Percentiles rank a stretch among this genome's conserved stretches.
Conservation (phyloP, 2,113 vertebrate genomes). For the Vireo altiloquus region DNA sequence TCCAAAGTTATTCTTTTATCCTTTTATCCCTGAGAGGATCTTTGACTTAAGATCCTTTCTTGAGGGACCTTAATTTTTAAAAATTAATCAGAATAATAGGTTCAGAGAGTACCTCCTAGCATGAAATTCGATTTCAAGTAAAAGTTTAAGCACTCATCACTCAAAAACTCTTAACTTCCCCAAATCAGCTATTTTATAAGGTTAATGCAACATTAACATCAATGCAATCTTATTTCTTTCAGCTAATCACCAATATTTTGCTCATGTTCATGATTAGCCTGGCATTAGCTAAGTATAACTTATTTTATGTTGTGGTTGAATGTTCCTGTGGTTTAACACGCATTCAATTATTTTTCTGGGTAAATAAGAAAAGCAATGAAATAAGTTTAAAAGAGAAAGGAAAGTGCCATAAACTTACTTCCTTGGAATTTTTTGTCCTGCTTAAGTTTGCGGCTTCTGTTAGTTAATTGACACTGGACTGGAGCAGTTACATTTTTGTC, state of each 20-base stretch:
- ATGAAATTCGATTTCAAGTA: constrained; percentile 30
- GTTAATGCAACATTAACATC: constrained; percentile 49
- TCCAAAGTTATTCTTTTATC: not conserved
- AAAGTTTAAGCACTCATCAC: constrained; percentile 2
- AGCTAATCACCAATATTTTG: constrained; percentile 37
- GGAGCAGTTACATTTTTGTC: not conserved
- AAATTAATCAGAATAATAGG: not conserved
- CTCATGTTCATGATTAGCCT: not conserved
- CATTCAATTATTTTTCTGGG: not conserved
- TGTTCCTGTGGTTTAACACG: not conserved
- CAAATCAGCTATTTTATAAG: constrained; percentile 55
- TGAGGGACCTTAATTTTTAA: not conserved
- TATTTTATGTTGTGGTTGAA: not conserved
- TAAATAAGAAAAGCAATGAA: not conserved
- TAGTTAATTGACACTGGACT: not conserved
- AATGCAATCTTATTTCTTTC: constrained; percentile 23
- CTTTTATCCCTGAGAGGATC: not conserved
- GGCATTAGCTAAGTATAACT: not conserved
- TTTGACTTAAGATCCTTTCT: not conserved
- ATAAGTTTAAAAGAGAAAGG: not conserved
- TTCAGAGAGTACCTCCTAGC: not conserved
- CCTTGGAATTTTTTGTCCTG: not conserved
- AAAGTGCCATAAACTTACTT: not conserved
- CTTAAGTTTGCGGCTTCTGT: not conserved
- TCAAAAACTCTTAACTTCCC: constrained; percentile 21